Conservation (phyloP, 1,140 invertebrate genomes). For the Gryon sp. region DNA sequence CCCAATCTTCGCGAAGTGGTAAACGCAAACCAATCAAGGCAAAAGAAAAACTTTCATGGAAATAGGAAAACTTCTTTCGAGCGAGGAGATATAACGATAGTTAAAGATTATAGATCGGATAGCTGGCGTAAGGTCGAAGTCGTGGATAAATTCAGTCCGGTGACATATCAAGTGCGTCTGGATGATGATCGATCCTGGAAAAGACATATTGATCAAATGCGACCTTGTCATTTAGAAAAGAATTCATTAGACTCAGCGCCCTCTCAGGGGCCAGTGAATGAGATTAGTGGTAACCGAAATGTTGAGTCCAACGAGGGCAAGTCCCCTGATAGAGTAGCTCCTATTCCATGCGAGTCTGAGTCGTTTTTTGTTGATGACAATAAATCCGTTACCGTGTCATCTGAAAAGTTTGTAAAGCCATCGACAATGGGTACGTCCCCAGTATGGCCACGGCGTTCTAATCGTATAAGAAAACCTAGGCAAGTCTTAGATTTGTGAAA, state of each 20-base stretch:
- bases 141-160: conserved; percentile 16
- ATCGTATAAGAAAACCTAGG: not conserved
- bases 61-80: conserved; percentile 35
- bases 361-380: too few relatives aligned
- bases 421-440: too few relatives aligned
- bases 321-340: too few relatives aligned
- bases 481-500: conserved; percentile 7
- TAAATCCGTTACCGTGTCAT: not conserved
- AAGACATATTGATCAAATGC: conserved; percentile 45
- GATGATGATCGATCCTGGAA: conserved; percentile 33
- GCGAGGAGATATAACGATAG: conserved; percentile 30
- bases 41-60: conserved; percentile 41
- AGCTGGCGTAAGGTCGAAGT: conserved; percentile 44
- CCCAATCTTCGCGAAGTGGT: too few relatives aligned
- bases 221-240: conserved; percentile 35
- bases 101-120: conserved; percentile 43
- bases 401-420: not conserved
- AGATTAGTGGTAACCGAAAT: too few relatives aligned
- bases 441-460: conserved; percentile 5
- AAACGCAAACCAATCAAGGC: too few relatives aligned
- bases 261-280: not conserved
- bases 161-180: conserved; percentile 33
- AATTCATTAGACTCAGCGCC: conserved; percentile 1
- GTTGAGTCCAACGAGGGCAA: too few relatives aligned
- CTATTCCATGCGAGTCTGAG: too few relatives aligned